Conservation (phyloP, 2,113 vertebrate species). For the Tragelaphus strepsiceros region DNA sequence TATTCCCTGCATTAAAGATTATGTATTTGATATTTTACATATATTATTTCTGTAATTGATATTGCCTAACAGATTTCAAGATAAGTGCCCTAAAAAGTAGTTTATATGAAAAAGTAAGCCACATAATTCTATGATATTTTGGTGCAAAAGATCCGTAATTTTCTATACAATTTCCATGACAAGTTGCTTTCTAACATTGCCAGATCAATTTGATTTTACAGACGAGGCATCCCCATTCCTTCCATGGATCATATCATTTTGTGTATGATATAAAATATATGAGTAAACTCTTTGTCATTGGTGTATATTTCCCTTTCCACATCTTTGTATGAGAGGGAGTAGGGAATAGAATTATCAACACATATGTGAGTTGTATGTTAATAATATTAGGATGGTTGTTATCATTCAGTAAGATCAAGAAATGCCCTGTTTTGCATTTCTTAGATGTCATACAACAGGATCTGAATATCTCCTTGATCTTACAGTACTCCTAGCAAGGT, state of each 20-base stretch:
- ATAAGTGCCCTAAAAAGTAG: neutral
- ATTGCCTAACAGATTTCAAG: neutral
- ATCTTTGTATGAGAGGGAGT: neutral
- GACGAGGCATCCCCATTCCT: neutral
- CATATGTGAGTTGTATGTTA: neutral
- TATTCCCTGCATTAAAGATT: neutral
- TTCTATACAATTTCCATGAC: neutral
- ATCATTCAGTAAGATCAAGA: neutral
- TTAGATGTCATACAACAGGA: neutral
- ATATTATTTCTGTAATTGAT: neutral
- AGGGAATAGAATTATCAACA: neutral
- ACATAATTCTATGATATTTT: neutral
- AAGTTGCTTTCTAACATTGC: neutral
- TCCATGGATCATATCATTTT: neutral
- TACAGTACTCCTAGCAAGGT: rapidly evolving
- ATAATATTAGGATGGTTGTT: neutral
- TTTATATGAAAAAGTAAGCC: neutral
- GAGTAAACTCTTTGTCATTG: neutral
- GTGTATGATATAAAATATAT: neutral
- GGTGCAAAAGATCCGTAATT: neutral
- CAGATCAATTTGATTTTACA: neutral
- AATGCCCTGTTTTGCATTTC: neutral
- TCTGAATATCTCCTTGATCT: neutral
- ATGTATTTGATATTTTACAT: neutral
- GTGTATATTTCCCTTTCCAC: neutral